Evolutionary conservation across 1,140 invertebrate species (phyloP).

Genomic region (Helicoverpa armigera): DNA sequence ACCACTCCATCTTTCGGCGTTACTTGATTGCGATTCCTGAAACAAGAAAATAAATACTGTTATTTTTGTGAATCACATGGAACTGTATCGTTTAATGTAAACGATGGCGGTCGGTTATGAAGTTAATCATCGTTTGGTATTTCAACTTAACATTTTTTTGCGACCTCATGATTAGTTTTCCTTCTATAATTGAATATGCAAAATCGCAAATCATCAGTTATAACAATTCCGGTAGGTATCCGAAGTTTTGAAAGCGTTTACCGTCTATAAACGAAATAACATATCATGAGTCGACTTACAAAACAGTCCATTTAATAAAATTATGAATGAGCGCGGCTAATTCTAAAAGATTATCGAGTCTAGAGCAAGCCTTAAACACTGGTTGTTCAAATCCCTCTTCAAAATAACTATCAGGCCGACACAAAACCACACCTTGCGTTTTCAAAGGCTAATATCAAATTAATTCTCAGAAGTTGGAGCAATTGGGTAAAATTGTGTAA

Average conservation of each 20-base stretch:
- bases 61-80: not conserved
- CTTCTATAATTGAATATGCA: conserved; percentile 48
- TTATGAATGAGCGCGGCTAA: conserved; percentile 67
- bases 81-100: not conserved
- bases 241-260: conserved; percentile 40
- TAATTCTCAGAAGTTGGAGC: conserved; percentile 85
- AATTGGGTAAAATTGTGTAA: conserved; percentile 86
- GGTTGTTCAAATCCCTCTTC: conserved; percentile 76
- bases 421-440: conserved; percentile 85
- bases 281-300: conserved; percentile 44
- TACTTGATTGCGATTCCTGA: conserved; percentile 82
- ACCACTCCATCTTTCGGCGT: conserved; percentile 80
- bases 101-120: not conserved
- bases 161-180: conserved; percentile 39
- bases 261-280: conserved; percentile 46
- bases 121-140: not conserved
- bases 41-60: conserved; percentile 68
- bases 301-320: conserved; percentile 54
- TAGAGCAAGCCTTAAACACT: conserved; percentile 73
- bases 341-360: conserved; percentile 73
- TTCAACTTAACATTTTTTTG: not conserved
- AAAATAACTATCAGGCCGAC: conserved; percentile 77
- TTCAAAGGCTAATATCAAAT: conserved; percentile 86
- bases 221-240: conserved; percentile 35
- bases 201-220: conserved; percentile 57